Percentiles rank a stretch among this genome's conserved stretches.
phyloP scores from a whole-genome alignment of 2,888 invertebrate species.

The Iselma pallidipennis region DNA sequence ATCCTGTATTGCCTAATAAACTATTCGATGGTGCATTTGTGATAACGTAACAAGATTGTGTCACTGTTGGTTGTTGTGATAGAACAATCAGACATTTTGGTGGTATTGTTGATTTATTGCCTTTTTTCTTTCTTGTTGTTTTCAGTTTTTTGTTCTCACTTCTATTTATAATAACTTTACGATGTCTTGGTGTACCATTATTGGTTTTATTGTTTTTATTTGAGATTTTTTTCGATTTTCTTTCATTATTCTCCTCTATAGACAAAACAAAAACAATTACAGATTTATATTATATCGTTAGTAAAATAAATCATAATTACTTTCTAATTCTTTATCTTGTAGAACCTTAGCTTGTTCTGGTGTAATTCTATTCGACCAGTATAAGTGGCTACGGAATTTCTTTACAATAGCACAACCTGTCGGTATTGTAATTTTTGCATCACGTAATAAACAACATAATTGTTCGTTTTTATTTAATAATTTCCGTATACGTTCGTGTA shows the following conservation, averaged over 20 bases:
- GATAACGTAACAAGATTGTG: constrained; percentile 36
- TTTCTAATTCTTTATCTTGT: constrained; percentile 47
- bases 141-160: constrained; percentile 11
- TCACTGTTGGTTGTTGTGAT: constrained; percentile 30
- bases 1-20: constrained; percentile 13
- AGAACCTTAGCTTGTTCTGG: constrained; percentile 45
- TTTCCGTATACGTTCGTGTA: constrained; percentile 51
- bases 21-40: constrained; percentile 29
- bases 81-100: constrained; percentile 36
- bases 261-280: background rate
- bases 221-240: constrained; percentile 8
- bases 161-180: constrained; percentile 26
- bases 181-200: constrained; percentile 26
- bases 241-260: constrained; percentile 33
- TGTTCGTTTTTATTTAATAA: constrained; percentile 53
- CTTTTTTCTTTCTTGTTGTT: constrained; percentile 21
- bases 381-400: constrained; percentile 37
- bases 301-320: constrained; percentile 34
- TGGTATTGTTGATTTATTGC: constrained; percentile 12
- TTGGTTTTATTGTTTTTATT: constrained; percentile 21
- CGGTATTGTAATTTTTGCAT: constrained; percentile 54
- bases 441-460: constrained; percentile 49
- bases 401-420: constrained; percentile 44
- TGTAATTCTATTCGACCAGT: constrained; percentile 47
- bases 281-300: background rate